A percentile compares a stretch with the other conserved stretches of the same genome.
Evolutionary conservation across 2,113 vertebrate genomes (phyloP).

Genomic region (Manacus vitellinus): DNA sequence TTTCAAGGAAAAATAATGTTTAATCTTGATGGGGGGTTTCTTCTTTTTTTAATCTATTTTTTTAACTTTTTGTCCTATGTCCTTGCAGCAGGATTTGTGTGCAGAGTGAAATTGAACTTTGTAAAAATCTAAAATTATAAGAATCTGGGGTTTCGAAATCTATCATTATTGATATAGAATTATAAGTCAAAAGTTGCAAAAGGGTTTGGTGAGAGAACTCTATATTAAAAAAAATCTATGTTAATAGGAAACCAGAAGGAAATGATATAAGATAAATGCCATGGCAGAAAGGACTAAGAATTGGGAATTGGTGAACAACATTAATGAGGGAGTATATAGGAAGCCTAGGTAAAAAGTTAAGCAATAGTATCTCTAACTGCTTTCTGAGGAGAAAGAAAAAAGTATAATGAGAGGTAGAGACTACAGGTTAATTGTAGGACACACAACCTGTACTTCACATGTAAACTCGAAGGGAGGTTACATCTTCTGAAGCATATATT

Average conservation of each 20-base stretch:
- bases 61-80: not conserved
- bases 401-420: not conserved
- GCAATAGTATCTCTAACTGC: not conserved
- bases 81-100: not conserved
- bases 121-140: not conserved
- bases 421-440: not conserved
- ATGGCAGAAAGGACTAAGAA: not conserved
- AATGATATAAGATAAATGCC: not conserved
- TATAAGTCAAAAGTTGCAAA: not conserved
- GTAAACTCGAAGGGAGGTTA: not conserved
- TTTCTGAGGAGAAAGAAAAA: not conserved
- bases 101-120: not conserved
- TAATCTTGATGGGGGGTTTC: rapidly evolving
- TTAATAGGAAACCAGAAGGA: not conserved
- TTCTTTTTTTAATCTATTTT: rapidly evolving
- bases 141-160: not conserved
- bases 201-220: not conserved
- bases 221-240: not conserved
- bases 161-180: not conserved
- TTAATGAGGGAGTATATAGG: not conserved
- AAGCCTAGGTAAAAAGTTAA: not conserved
- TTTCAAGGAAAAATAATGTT: not conserved
- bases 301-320: not conserved
- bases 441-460: not conserved
- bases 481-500: not conserved